Evolutionary conservation across 2,888 invertebrate species (phyloP).

Genomic region (Esperia sulphurella): DNA sequence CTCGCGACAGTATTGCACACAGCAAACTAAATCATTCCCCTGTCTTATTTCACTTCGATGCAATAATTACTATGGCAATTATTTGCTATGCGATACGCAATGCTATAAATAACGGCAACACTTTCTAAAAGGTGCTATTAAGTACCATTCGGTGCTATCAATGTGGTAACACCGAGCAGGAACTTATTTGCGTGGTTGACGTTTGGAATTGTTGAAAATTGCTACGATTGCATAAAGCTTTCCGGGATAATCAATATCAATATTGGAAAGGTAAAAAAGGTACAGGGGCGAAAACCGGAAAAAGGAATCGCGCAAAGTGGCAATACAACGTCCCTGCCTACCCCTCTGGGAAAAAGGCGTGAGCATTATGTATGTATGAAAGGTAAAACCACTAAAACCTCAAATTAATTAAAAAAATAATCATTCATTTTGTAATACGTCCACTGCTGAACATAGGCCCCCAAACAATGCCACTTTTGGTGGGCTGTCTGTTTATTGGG

Average conservation of each 20-base stretch:
- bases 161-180: not conserved
- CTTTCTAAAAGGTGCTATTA: conserved; percentile 10
- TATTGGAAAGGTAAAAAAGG: too few relatives aligned
- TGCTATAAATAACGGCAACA: conserved; percentile 7
- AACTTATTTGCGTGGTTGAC: conserved; percentile 7
- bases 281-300: too few relatives aligned
- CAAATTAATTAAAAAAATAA: too few relatives aligned
- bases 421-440: too few relatives aligned
- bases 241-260: not conserved
- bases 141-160: not conserved
- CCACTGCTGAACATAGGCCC: too few relatives aligned
- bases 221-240: not conserved
- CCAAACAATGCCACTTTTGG: too few relatives aligned
- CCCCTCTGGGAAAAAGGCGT: too few relatives aligned
- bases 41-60: not conserved
- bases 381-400: too few relatives aligned
- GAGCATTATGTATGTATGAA: too few relatives aligned
- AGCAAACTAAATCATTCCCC: conserved; percentile 5
- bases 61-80: conserved; percentile 12
- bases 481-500: too few relatives aligned
- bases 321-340: too few relatives aligned
- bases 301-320: too few relatives aligned
- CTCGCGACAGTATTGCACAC: conserved; percentile 5
- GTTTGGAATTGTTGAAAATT: conserved; percentile 7
- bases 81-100: conserved; percentile 6